phyloP scores from a whole-genome alignment of 1,140 invertebrate genomes.

The Papilio xuthus region DNA sequence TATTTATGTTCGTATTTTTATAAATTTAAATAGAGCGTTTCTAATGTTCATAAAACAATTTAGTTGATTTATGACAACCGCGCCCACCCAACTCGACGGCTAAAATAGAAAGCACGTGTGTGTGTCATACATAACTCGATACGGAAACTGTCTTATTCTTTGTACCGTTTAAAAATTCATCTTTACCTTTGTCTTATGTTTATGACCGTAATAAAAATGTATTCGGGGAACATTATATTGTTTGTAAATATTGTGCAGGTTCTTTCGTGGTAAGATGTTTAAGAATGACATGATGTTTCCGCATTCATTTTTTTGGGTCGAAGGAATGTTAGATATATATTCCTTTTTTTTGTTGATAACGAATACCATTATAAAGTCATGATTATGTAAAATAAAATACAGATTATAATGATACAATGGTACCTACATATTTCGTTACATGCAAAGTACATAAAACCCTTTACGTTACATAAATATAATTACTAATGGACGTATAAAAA shows the following conservation, averaged over 20 bases:
- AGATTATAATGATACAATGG: not conserved
- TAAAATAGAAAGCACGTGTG: constrained; percentile 60
- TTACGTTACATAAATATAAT: not conserved
- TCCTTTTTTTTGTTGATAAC: too few relatives aligned
- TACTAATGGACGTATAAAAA: constrained; percentile 7
- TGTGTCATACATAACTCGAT: constrained; percentile 24
- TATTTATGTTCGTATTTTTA: constrained; percentile 50
- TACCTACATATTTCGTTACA: not conserved
- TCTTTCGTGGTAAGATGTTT: not conserved
- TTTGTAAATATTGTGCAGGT: not conserved
- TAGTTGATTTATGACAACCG: constrained; percentile 68
- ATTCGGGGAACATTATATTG: not conserved
- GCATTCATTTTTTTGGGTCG: not conserved
- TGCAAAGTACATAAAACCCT: not conserved
- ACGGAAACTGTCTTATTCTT: constrained; percentile 31
- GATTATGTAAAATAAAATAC: too few relatives aligned
- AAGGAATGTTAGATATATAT: not conserved
- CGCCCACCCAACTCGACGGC: constrained; percentile 71
- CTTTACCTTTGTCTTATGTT: not conserved
- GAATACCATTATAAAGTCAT: too few relatives aligned
- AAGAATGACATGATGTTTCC: not conserved
- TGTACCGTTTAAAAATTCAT: constrained; percentile 15
- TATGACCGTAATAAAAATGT: constrained; percentile 18
- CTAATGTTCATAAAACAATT: constrained; percentile 74
- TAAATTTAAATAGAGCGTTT: constrained; percentile 58